Conservation (phyloP, 1,140 invertebrate genomes). For the Conus betulinus region DNA sequence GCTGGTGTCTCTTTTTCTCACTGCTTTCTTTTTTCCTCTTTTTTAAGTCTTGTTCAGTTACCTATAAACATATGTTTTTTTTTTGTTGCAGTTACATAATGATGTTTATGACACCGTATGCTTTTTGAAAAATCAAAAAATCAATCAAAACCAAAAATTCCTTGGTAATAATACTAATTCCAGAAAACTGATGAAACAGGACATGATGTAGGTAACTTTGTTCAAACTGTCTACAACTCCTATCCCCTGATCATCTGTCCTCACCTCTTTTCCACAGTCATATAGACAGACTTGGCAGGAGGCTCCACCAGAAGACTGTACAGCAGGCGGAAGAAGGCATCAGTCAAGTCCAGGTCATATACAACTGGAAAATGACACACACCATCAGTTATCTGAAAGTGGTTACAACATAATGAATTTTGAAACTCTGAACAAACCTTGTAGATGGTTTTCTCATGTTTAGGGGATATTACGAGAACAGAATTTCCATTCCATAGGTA, state of each 20-base stretch:
- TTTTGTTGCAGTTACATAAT: not conserved
- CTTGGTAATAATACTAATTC: not conserved
- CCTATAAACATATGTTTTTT: too few relatives aligned
- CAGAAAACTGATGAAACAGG: not conserved
- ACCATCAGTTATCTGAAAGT: too few relatives aligned
- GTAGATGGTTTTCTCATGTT: too few relatives aligned
- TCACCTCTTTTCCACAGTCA: constrained; percentile 86
- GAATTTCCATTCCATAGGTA: too few relatives aligned
- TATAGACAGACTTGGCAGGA: constrained; percentile 82
- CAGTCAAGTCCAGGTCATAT: constrained; percentile 89
- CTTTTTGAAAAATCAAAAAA: not conserved
- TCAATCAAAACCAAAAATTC: not conserved
- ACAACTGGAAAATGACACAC: constrained; percentile 85
- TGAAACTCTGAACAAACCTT: too few relatives aligned
- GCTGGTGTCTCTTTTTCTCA: too few relatives aligned
- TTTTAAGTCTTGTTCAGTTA: too few relatives aligned
- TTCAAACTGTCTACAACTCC: not conserved
- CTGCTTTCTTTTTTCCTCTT: too few relatives aligned
- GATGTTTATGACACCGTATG: not conserved
- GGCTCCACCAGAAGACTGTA: constrained; percentile 81
- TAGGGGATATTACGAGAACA: too few relatives aligned
- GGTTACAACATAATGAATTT: too few relatives aligned
- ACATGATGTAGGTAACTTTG: not conserved
- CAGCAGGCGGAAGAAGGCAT: constrained; percentile 86
- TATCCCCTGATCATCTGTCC: not conserved